Conservation (phyloP, 2,113 vertebrate species). For the Callipepla californica region DNA sequence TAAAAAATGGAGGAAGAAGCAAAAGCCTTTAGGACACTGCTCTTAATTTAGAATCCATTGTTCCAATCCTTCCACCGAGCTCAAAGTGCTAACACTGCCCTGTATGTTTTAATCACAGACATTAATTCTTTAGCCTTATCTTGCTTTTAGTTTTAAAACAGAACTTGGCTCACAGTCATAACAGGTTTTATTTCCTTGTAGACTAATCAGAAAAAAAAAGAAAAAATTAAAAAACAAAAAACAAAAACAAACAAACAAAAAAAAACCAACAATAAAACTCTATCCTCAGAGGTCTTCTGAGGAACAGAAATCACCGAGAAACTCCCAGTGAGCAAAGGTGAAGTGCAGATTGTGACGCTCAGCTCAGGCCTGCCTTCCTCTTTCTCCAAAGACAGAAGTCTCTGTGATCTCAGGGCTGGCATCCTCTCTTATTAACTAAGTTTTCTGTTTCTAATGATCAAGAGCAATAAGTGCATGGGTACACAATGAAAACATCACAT, state of each 20-base stretch:
- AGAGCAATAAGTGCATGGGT: not conserved
- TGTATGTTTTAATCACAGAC: not conserved
- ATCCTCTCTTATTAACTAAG: not conserved
- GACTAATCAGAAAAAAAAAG: not conserved
- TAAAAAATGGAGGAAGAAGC: not conserved
- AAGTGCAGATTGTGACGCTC: not conserved
- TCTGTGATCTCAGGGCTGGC: not conserved
- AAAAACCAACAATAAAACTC: not conserved
- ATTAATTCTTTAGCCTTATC: not conserved
- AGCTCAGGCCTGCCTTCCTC: constrained; percentile 21
- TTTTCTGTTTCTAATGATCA: not conserved
- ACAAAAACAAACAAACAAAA: not conserved
- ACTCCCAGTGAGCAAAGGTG: not conserved
- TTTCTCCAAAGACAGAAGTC: constrained; percentile 9
- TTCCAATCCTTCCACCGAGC: not conserved
- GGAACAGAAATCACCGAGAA: constrained; percentile 64
- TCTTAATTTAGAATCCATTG: not conserved
- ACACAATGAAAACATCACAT: not conserved
- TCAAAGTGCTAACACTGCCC: not conserved
- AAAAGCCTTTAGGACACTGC: not conserved
- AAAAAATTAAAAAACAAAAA: too few relatives aligned
- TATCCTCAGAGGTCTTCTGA: constrained; percentile 39
- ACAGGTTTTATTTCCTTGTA: not conserved
- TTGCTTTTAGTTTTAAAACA: constrained; percentile 46
- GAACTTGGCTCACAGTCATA: constrained; percentile 3